phyloP scores from a whole-genome alignment of 2,888 invertebrate genomes.

The Pemphredon lugubris region DNA sequence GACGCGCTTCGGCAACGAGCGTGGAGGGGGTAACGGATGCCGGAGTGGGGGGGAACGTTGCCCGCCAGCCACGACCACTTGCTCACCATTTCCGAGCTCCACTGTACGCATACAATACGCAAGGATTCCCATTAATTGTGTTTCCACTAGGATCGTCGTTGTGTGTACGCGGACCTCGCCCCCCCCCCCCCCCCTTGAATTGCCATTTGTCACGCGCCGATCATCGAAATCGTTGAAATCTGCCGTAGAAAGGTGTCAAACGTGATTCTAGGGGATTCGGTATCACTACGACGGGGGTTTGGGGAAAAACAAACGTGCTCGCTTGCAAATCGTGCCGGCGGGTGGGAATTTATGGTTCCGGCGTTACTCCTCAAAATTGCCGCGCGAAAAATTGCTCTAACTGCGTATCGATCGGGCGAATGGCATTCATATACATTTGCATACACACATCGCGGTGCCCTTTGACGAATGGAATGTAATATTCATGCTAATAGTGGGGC shows the following conservation, averaged over 20 bases:
- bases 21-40: no score
- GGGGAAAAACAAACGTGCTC: slow-evolving; percentile 34
- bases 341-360: slow-evolving; percentile 26
- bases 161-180: slow-evolving; percentile 10
- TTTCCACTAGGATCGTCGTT: slow-evolving; percentile 24
- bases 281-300: slow-evolving; percentile 23
- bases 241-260: slow-evolving; percentile 39
- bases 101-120: slow-evolving; percentile 18
- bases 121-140: slow-evolving; percentile 59
- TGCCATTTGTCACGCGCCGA: slow-evolving; percentile 57
- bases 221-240: slow-evolving; percentile 49
- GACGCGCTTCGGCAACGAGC: no score
- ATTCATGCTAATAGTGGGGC: slow-evolving; percentile 42
- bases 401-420: slow-evolving; percentile 12
- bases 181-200: slow-evolving; percentile 24
- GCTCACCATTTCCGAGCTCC: not conserved
- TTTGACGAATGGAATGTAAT: slow-evolving; percentile 41
- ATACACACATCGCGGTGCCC: not conserved
- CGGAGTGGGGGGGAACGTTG: no score
- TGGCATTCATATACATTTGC: slow-evolving; percentile 17
- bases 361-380: not conserved
- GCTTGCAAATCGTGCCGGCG: slow-evolving; percentile 9
- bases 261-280: slow-evolving; percentile 26
- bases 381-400: slow-evolving; percentile 12
- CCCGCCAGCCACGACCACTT: no score